phyloP scores from a whole-genome alignment of 2,888 invertebrate species.

The Panzeria rudis region DNA sequence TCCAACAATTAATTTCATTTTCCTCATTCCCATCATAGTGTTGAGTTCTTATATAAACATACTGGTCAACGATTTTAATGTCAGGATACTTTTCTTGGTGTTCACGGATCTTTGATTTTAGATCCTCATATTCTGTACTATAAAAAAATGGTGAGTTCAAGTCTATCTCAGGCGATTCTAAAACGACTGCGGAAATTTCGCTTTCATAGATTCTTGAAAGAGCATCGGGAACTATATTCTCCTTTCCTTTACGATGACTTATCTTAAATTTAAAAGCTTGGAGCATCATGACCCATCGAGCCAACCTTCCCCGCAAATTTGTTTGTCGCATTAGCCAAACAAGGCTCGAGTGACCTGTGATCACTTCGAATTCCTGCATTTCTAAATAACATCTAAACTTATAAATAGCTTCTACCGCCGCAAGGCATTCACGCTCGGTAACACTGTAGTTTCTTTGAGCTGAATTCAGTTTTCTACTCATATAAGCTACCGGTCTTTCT shows the following conservation, averaged over 20 bases:
- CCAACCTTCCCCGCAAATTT: slow-evolving; percentile 32
- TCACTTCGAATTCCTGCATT: not conserved
- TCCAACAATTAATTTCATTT: too few species aligned
- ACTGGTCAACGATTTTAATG: too few species aligned
- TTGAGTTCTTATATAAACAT: too few species aligned
- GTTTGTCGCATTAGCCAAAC: slow-evolving; percentile 33
- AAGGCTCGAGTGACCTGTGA: not conserved
- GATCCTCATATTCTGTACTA: too few species aligned
- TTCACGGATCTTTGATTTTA: too few species aligned
- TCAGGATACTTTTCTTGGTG: too few species aligned
- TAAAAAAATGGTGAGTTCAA: too few species aligned
- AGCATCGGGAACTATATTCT: not conserved
- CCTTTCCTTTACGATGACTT: not conserved
- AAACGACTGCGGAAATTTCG: not conserved
- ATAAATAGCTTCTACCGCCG: not conserved
- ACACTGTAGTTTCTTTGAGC: slow-evolving; percentile 39
- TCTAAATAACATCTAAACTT: not conserved
- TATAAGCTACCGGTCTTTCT: not conserved
- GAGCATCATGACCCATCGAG: slow-evolving; percentile 36
- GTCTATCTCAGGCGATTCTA: not conserved
- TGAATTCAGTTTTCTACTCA: slow-evolving; percentile 1
- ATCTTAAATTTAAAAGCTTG: slow-evolving; percentile 16
- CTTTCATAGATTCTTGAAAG: not conserved
- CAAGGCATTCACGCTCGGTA: slow-evolving; percentile 31
- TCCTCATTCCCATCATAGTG: too few species aligned